These are phyloP conservation scores for Trichogramma dendrolimi DNA, from an alignment of 2,888 invertebrate species.

Conservation along the genomic window DNA sequence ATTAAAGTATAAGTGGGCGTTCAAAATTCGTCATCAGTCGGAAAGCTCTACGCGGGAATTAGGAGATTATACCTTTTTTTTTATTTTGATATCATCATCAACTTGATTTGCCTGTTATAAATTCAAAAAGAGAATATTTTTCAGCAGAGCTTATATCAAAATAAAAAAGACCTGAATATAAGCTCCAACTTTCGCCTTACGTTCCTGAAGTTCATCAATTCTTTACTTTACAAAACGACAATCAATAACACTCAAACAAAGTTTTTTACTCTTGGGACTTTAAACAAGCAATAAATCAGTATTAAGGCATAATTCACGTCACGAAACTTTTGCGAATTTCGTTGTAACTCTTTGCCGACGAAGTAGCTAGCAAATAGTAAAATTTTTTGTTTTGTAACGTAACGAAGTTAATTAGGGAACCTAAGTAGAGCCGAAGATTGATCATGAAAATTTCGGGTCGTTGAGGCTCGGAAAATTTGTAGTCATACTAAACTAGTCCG, in stretches of 20 bases:
- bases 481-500: conserved; percentile 50
- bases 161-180: too few species aligned
- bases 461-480: conserved; percentile 38
- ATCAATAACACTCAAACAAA: background rate
- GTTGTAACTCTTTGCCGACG: conserved; percentile 1
- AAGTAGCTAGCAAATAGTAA: conserved; percentile 6
- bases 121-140: too few species aligned
- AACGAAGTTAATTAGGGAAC: conserved; percentile 4
- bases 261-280: conserved; percentile 6
- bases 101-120: too few species aligned
- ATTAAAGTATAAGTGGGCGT: too few species aligned
- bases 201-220: background rate
- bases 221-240: background rate
- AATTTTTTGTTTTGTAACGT: background rate
- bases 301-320: conserved; percentile 22
- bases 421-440: conserved; percentile 44
- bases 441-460: conserved; percentile 35
- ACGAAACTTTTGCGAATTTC: conserved; percentile 16
- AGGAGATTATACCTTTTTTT: too few species aligned
- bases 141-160: too few species aligned
- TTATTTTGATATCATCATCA: too few species aligned
- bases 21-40: too few species aligned
- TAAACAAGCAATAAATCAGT: conserved; percentile 17
- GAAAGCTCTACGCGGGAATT: too few species aligned
- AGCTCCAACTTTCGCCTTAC: too few species aligned